Evolutionary conservation across 2,888 invertebrate genomes (phyloP).

Genomic region (Cryptocephalus primarius): DNA sequence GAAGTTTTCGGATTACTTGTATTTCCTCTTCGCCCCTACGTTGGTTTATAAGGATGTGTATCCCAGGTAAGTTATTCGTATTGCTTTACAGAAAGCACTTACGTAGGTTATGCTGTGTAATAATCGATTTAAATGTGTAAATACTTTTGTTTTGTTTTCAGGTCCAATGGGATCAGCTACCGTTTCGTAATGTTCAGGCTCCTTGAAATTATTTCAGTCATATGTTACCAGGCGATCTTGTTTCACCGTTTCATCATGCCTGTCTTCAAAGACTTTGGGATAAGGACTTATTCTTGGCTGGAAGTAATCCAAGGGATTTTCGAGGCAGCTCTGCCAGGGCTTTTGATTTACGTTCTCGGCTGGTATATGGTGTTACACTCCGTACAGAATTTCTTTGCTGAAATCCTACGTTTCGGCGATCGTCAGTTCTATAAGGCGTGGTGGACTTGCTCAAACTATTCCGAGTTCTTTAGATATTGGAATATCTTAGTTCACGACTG

Average conservation of each 20-base stretch:
- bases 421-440: slow-evolving; percentile 82
- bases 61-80: not conserved
- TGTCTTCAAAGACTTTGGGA: slow-evolving; percentile 53
- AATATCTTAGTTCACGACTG: slow-evolving; percentile 92
- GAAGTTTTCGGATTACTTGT: not conserved
- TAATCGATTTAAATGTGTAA: too few relatives aligned
- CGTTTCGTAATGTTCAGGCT: slow-evolving; percentile 56
- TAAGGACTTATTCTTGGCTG: slow-evolving; percentile 35
- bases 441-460: slow-evolving; percentile 86
- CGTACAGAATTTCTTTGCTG: slow-evolving; percentile 87
- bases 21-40: slow-evolving; percentile 1
- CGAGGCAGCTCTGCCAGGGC: slow-evolving; percentile 63
- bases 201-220: slow-evolving; percentile 64
- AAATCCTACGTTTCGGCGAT: slow-evolving; percentile 79
- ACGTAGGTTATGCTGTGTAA: too few relatives aligned
- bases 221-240: slow-evolving; percentile 72
- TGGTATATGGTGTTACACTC: slow-evolving; percentile 85
- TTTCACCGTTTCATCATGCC: slow-evolving; percentile 67
- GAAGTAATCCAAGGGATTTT: slow-evolving; percentile 47
- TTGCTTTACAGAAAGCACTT: too few relatives aligned
- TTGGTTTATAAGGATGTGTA: not conserved
- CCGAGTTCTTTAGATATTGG: slow-evolving; percentile 84
- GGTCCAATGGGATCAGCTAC: slow-evolving; percentile 66
- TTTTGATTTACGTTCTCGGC: slow-evolving; percentile 39
- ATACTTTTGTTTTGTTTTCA: slow-evolving; percentile 31